Conservation (phyloP, 2,797 vertebrate species). For the Gymnothorax javanicus region DNA sequence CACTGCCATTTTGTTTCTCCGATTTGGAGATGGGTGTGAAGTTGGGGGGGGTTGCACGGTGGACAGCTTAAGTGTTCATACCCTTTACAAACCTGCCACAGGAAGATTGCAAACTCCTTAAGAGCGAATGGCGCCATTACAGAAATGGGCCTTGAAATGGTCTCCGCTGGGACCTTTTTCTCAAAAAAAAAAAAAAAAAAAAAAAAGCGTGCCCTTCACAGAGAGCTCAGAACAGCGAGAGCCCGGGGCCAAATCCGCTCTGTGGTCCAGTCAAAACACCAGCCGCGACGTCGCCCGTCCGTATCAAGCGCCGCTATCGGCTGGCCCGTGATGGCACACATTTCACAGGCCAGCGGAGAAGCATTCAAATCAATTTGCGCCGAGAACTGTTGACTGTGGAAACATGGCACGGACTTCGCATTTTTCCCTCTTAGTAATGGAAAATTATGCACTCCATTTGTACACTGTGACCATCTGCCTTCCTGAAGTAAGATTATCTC, state of each 20-base stretch:
- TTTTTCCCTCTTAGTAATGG: not conserved
- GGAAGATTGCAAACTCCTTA: not conserved
- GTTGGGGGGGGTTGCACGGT: not conserved
- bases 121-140: not conserved
- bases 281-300: not conserved
- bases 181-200: too few relatives aligned
- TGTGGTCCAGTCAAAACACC: not conserved
- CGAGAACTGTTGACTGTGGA: not conserved
- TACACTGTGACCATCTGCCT: not conserved
- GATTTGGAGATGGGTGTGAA: not conserved
- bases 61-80: not conserved
- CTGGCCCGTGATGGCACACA: not conserved
- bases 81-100: not conserved
- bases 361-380: not conserved
- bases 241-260: not conserved
- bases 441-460: not conserved
- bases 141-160: not conserved
- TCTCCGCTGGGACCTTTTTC: not conserved
- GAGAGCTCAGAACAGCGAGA: not conserved
- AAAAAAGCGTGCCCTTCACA: not conserved
- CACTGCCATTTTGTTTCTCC: not conserved
- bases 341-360: not conserved
- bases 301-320: not conserved
- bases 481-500: not conserved
- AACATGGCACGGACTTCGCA: not conserved